phyloP scores from a whole-genome alignment of 2,113 vertebrate genomes.

The Phylloscopus trochilus region DNA sequence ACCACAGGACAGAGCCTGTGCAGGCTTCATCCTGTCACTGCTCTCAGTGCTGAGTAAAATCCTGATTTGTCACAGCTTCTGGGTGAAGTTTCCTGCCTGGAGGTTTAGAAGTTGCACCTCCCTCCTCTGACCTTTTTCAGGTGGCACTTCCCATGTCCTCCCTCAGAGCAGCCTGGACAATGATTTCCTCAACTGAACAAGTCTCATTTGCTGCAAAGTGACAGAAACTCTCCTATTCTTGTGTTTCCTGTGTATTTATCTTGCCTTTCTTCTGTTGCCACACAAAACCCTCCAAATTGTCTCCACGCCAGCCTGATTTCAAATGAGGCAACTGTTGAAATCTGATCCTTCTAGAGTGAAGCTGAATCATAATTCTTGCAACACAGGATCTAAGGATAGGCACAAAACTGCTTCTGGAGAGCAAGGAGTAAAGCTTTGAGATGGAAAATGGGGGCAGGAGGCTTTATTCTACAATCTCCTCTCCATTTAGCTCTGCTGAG shows the following conservation, averaged over 20 bases:
- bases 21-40: not conserved
- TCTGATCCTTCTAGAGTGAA: constrained; percentile 13
- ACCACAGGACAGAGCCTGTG: not conserved
- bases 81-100: not conserved
- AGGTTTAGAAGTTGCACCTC: not conserved
- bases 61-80: not conserved
- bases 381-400: constrained; percentile 10
- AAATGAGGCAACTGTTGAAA: constrained; percentile 51
- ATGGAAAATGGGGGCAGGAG: not conserved
- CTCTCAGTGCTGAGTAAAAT: not conserved
- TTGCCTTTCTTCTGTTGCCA: constrained; percentile 8
- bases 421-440: not conserved
- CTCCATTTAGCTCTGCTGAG: not conserved
- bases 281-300: constrained; percentile 34
- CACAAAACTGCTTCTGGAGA: not conserved
- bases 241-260: constrained; percentile 14
- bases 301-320: constrained; percentile 16
- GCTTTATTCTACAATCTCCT: not conserved
- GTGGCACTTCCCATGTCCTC: not conserved
- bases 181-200: not conserved
- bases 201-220: not conserved
- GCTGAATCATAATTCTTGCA: constrained; percentile 46
- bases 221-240: not conserved
- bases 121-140: not conserved
- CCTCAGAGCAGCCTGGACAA: not conserved